phyloP scores from a whole-genome alignment of 1,140 invertebrate genomes.

The Adelges cooleyi region DNA sequence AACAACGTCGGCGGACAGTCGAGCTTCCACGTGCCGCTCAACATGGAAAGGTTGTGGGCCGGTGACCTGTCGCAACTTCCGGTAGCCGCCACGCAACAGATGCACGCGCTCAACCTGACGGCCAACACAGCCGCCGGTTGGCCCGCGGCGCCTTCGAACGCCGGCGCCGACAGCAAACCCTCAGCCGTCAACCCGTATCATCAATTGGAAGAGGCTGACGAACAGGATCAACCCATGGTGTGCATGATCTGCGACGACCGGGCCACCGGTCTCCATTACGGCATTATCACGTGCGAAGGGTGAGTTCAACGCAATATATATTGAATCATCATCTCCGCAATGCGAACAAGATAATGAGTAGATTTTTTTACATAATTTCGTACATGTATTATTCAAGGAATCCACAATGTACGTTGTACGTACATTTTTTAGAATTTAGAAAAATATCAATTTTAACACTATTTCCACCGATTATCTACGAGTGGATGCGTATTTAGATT shows the following conservation, averaged over 20 bases:
- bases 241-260: conserved; percentile 98
- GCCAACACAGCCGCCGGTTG: conserved; percentile 40
- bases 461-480: no score
- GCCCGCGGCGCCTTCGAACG: conserved; percentile 37
- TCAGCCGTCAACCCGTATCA: conserved; percentile 17
- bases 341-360: no score
- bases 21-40: conserved; percentile 51
- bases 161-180: conserved; percentile 36
- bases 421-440: no score
- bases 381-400: no score
- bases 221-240: conserved; percentile 87
- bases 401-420: no score
- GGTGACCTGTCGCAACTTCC: conserved; percentile 71
- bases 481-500: no score
- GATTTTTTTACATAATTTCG: no score
- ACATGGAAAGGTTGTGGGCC: conserved; percentile 84
- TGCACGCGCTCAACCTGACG: conserved; percentile 61
- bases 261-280: conserved; percentile 92
- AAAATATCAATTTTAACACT: no score
- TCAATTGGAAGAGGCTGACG: conserved; percentile 46
- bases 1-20: conserved; percentile 33
- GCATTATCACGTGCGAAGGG: conserved; percentile 95
- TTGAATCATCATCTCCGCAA: no score
- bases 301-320: no score
- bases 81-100: conserved; percentile 59